These are phyloP conservation scores for Pelochelys cantorii DNA, from an alignment of 2,797 vertebrate species.

Conservation along the genomic window DNA sequence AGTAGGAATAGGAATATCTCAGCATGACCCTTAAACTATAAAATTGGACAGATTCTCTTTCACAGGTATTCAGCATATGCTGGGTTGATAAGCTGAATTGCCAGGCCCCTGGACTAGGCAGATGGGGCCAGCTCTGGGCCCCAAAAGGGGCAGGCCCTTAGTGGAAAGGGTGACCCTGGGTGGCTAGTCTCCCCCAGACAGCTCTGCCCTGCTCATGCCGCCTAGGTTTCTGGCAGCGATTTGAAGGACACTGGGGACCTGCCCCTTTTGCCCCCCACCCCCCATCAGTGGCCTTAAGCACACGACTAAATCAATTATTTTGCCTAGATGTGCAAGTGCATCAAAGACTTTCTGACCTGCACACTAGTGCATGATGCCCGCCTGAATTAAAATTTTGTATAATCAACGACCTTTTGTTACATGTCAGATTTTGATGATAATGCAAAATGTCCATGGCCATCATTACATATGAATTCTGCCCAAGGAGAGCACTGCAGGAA, in stretches of 20 bases:
- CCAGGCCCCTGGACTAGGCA: no score
- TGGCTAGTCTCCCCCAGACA: no score
- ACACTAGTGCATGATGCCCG: rapidly evolving
- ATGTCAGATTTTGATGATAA: neutral
- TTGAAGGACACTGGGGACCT: no score
- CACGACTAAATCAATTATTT: neutral
- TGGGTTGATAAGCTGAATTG: no score
- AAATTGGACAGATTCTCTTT: neutral
- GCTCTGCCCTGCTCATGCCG: no score
- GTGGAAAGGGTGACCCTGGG: no score
- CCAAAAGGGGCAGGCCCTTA: no score
- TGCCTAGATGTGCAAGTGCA: neutral
- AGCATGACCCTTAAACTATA: neutral
- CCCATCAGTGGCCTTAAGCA: no score
- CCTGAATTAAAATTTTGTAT: rapidly evolving
- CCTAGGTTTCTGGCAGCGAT: no score
- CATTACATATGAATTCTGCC: neutral
- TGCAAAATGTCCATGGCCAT: neutral
- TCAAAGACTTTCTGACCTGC: neutral
- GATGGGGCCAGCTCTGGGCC: no score
- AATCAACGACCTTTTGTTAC: neutral
- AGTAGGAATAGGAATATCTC: neutral
- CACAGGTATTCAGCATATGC: neutral
- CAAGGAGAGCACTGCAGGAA: neutral
- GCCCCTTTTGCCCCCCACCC: no score